Percentiles rank a stretch among this genome's conserved stretches.
phyloP scores from a whole-genome alignment of 2,888 invertebrate genomes.

The Mechanitis mazaeus region DNA sequence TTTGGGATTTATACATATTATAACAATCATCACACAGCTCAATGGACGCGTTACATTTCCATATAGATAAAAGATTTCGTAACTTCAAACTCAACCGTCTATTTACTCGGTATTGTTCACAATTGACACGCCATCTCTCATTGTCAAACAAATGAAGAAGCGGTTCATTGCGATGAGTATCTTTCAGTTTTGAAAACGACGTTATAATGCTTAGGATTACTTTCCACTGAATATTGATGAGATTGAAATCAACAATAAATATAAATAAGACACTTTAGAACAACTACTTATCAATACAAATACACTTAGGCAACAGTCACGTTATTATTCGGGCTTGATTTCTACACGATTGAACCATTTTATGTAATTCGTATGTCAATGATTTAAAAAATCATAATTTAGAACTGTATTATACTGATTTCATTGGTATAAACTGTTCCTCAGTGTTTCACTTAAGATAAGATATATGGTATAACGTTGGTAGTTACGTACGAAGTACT shows the following conservation, averaged over 20 bases:
- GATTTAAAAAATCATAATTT: too few species aligned
- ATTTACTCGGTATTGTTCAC: conserved; percentile 18
- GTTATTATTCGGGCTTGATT: background rate
- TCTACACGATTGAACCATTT: too few species aligned
- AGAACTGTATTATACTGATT: too few species aligned
- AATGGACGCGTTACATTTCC: background rate
- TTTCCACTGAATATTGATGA: background rate
- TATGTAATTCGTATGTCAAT: too few species aligned
- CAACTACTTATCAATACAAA: background rate
- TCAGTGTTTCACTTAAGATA: too few species aligned
- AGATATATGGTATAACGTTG: too few species aligned
- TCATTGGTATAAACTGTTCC: too few species aligned
- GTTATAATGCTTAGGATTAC: conserved; percentile 2
- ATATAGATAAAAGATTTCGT: background rate
- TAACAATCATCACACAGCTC: too few species aligned
- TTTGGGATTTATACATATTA: too few species aligned
- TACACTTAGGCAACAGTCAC: background rate
- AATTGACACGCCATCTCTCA: conserved; percentile 23
- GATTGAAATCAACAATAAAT: background rate
- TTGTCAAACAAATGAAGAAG: conserved; percentile 24
- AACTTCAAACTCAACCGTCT: background rate
- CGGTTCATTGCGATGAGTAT: conserved; percentile 15
- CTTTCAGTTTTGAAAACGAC: background rate
- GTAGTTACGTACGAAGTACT: too few species aligned
- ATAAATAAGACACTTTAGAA: background rate